Evolutionary conservation across 2,888 invertebrate genomes (phyloP), one percentile per base, ranked within the genome.

Genomic region (Scelioninae gen. 1): DNA sequence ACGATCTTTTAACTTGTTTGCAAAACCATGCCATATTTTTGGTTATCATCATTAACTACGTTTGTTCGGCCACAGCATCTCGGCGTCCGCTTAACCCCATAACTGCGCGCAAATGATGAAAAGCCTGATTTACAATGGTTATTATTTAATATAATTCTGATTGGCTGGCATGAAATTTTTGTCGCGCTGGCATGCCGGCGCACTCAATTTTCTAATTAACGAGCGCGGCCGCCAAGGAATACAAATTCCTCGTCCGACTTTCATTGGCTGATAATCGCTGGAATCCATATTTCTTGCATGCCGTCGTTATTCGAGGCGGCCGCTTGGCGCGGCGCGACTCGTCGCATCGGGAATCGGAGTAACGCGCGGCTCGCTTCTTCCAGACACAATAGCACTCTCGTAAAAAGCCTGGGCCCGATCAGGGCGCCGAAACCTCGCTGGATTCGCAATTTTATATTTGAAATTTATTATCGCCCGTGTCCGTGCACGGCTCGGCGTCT

Each of bases 401-500:
- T 87, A 86, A 87, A 87, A 87, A 87, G 85, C 85, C 80, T 74
- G 82, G 83, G 51, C 82, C 83, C 71, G 76, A 66, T 78, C 79
- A 76, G 81, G 79, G 82, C 82, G 75, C 83, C 84, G 77, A 85
- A 83, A 82, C n/a, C 83, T 68, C 75, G 85, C 80, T 72, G 87
- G 87, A 88, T 88, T 88, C 87, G 90, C 91, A 91, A 91, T 91
- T 90, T 91, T 90, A 91, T 91, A 91, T 92, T 89, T 89, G 90
- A 91, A 91, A 92, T 91, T 92, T 91, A 91, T 91, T 91, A 91
- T 91, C 91, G 90, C 90, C 88, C 87, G 84, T 77, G 69, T 32
- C 76, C 65, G 75, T n/a, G 43, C 43, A 38, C 71, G n/a, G 78
- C 86, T 85, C 85, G 86, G 69, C 75, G 86, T 86, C 86, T 85